A percentile compares a stretch with the other conserved stretches of the same genome.
Conservation (phyloP, 2,797 vertebrate genomes). For the Ctenochaetus hawaiiensis region DNA sequence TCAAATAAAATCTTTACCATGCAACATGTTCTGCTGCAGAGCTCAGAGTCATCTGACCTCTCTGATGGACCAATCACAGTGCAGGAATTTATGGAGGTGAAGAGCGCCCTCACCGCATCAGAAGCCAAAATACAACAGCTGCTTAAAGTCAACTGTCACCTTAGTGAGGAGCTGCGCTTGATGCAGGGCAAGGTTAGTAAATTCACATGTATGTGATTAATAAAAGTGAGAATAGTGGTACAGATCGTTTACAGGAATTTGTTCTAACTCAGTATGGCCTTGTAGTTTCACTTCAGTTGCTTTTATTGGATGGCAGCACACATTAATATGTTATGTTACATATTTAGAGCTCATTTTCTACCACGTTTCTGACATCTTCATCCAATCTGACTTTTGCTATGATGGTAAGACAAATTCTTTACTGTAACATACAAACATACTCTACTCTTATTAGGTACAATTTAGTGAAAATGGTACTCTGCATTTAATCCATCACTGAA, state of each 20-base stretch:
- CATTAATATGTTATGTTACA: slow-evolving; percentile 11
- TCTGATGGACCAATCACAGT: slow-evolving; percentile 96
- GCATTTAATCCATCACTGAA: too few species aligned
- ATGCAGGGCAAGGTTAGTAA: slow-evolving; percentile 96
- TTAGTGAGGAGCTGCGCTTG: slow-evolving; percentile 94
- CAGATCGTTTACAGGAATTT: not conserved
- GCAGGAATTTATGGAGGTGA: slow-evolving; percentile 97
- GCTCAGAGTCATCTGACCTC: slow-evolving; percentile 94
- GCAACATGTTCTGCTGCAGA: slow-evolving; percentile 80
- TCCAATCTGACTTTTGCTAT: not conserved
- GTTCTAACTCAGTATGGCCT: not conserved
- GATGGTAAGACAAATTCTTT: too few species aligned
- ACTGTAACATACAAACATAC: too few species aligned
- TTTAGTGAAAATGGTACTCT: too few species aligned
- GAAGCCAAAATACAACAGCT: slow-evolving; percentile 99
- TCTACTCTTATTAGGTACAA: too few species aligned
- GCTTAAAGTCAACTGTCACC: slow-evolving; percentile 97
- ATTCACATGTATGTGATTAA: not conserved
- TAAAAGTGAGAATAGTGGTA: not conserved
- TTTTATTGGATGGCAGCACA: slow-evolving; percentile 1
- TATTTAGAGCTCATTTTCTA: slow-evolving; percentile 12
- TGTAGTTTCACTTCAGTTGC: not conserved
- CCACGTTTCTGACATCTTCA: not conserved
- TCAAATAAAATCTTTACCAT: not conserved
- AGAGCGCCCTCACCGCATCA: slow-evolving; percentile 94